Base-by-base conservation (phyloP, 2,888 invertebrate genomes). In the Sarcophaga carnaria region DNA sequence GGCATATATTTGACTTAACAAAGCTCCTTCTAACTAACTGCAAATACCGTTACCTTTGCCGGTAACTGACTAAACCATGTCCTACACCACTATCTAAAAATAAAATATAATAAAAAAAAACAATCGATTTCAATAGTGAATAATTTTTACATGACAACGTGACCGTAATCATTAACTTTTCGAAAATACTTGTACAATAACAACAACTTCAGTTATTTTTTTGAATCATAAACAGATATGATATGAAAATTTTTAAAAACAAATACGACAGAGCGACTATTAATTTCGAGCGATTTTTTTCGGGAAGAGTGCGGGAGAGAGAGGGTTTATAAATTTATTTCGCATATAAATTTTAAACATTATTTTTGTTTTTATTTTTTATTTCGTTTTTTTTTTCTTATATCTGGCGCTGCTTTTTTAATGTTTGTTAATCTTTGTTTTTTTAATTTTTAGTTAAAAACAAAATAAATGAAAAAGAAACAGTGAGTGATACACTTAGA, bases 1-100 rank as follows among this genome's bases (percentile, higher is more conserved):
- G 37, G 37, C 37, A 8, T 37, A 37, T 37, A 37, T 37, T 37
- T 37, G 37, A 37, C 37, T 6, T 37, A 37, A 37, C 37, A 0
- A 37, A 37, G 37, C 6, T 37, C 8, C 37, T 37, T 8, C 8
- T 37, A 37, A 37, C 8, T 10, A 37, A 37, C 37, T 2, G 37
- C 1, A 37, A 37, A 37, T 37, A 37, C 37, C 37, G 37, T 54
- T 54, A 54, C 17, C 14, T 54, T 14, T 14, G 54, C 17, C 12
- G 12, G 12, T 54, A 4, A 64, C 17, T 27, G 2, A 49, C 6
- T 27, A 54, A 37, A 71, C 71, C 71, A 71, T 71, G 71, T n/a
- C 71, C 71, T 80, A 72, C 64, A 80, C 54, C 69, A 72, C 64
- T 63, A 64, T 79, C 37, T 64, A 17, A 54, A 71, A 67, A 62